A percentile compares a stretch with the other conserved stretches of the same genome.
Evolutionary conservation across 92 coral and sea anemone species (phyloP).

Genomic region (Palythoa heliodiscus): DNA sequence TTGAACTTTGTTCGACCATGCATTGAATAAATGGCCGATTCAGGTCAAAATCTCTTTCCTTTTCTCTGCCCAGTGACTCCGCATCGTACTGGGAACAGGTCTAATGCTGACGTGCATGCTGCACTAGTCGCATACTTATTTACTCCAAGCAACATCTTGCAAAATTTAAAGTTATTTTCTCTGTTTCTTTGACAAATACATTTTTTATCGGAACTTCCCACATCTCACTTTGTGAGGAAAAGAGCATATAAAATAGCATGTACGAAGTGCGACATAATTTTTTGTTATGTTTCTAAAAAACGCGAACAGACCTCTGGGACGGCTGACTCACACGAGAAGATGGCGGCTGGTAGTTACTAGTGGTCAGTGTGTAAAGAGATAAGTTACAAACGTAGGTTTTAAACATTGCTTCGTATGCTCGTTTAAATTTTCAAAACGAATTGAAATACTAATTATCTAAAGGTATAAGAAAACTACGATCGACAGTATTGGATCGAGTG

Average conservation of each 20-base stretch:
- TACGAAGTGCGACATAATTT: background rate
- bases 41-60: too few species aligned
- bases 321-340: background rate
- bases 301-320: background rate
- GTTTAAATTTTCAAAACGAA: background rate
- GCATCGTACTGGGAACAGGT: too few species aligned
- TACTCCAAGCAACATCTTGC: too few species aligned
- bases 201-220: background rate
- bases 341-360: background rate
- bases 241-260: background rate
- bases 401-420: background rate
- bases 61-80: too few species aligned
- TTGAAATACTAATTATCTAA: background rate
- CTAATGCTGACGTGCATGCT: too few species aligned
- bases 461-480: background rate
- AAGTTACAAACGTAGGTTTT: too few species aligned
- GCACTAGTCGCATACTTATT: too few species aligned
- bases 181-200: too few species aligned
- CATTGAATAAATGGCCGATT: too few species aligned
- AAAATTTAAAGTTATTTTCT: too few species aligned
- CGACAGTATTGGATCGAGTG: background rate
- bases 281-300: background rate
- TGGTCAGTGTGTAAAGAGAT: background rate
- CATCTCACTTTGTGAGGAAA: too few species aligned
- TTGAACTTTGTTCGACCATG: too few species aligned